Percentiles rank a stretch among this genome's conserved stretches.
phyloP scores from a whole-genome alignment of 92 coral and sea anemone genomes.

The Isaurus tuberculatus region DNA sequence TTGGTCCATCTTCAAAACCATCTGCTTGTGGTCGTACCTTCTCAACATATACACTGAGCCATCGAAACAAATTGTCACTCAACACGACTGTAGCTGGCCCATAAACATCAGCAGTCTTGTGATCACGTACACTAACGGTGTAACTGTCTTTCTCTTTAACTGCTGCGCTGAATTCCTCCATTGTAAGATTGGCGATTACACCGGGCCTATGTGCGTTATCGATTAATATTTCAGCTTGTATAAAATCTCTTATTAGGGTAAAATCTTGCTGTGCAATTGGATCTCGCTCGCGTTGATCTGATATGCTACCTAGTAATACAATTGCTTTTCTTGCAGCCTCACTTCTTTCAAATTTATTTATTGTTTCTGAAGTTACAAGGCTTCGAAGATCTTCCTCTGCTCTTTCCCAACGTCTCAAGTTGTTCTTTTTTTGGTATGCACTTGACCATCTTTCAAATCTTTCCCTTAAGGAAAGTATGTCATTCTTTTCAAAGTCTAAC shows the following conservation, averaged over 20 bases:
- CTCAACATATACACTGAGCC: conserved; percentile 33
- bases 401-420: conserved; percentile 24
- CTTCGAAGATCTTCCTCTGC: conserved; percentile 26
- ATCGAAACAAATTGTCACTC: conserved; percentile 19
- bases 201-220: conserved; percentile 45
- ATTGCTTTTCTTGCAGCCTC: conserved; percentile 36
- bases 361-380: conserved; percentile 18
- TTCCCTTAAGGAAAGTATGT: conserved; percentile 19
- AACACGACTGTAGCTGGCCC: conserved; percentile 48
- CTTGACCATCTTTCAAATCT: conserved; percentile 35
- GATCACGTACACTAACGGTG: conserved; percentile 26
- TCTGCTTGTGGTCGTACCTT: conserved; percentile 25
- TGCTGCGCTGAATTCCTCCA: conserved; percentile 26
- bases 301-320: conserved; percentile 16
- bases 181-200: conserved; percentile 36
- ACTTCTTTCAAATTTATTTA: conserved; percentile 25
- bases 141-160: conserved; percentile 4
- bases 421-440: conserved; percentile 29
- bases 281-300: not conserved
- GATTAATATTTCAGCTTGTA: conserved; percentile 27
- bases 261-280: conserved; percentile 32
- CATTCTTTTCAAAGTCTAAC: not conserved
- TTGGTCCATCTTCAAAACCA: not conserved
- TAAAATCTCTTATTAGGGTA: conserved; percentile 32
- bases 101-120: conserved; percentile 43